Evolutionary conservation across 1,140 invertebrate species (phyloP), one percentile per base, ranked within the genome.

Genomic region (Drosophila saltans): DNA sequence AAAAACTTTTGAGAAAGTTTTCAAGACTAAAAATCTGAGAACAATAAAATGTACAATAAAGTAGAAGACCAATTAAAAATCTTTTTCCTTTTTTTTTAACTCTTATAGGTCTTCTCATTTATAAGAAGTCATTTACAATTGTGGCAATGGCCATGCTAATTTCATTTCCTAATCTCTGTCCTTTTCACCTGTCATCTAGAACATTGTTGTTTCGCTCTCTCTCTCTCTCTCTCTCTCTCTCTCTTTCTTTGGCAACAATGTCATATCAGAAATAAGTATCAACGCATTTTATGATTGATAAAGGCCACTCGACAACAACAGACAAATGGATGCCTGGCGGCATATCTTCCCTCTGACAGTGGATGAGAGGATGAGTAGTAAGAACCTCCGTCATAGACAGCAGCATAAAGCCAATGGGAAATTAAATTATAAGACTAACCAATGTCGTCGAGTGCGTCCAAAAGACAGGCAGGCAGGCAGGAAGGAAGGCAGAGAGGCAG

Each of bases 371-470:
- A 9, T 9, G 24, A 3, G 24, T 21, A 24, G 21, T 2, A 26
- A 21, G 8, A 52, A 26, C 21, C 45, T 52, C 24, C 21, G 45
- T 52, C 45, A 26, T 52, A 52, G 45, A 52, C 9, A 8, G 6
- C 21, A 52, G 21, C 6, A 52, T 52, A 52, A 52, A 52, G 21
- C 45, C 45, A 52, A 52, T 52, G 45, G 45, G 45, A 52, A 52
- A 52, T 52, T 52, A 52, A 52, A 52, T 52, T 52, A 52, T 52
- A 26, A 52, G 45, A 52, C 45, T 52, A 26, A 52, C 45, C 45
- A 52, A 52, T 52, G 45, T 52, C 45, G 45, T 52, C 45, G 24
- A 52, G 45, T 52, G 45, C 45, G 45, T 52, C 21, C 45, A 9
- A 52, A 41, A 16, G 41, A 3, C 3, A 4, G n/a, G 9, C 9